A percentile compares a stretch with the other conserved stretches of the same genome.
phyloP scores from a whole-genome alignment of 53 echinoderm and acorn worm genomes.

The Patiria pectinifera region DNA sequence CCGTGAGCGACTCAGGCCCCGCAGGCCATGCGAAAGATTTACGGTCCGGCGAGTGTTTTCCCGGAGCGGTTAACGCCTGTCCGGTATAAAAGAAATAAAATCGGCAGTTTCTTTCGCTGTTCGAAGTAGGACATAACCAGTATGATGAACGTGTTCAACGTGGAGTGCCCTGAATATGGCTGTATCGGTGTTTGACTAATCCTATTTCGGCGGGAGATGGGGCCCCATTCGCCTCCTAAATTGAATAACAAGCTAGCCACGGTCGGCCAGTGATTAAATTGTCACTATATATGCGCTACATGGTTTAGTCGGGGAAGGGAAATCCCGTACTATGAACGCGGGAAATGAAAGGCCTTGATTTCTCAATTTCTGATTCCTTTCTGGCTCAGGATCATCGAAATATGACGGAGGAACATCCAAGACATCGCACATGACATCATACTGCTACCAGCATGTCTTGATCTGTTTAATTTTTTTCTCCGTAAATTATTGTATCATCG shows the following conservation, averaged over 20 bases:
- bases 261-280: conserved; percentile 73
- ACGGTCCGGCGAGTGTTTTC: conserved; percentile 34
- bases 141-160: conserved; percentile 42
- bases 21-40: conserved; percentile 49
- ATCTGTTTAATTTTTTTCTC: background rate
- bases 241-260: conserved; percentile 74
- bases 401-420: background rate
- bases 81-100: background rate
- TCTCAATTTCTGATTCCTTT: background rate
- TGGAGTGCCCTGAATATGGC: conserved; percentile 29
- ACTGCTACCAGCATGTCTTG: background rate
- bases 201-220: conserved; percentile 56
- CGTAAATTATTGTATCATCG: background rate
- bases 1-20: conserved; percentile 24
- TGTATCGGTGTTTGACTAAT: conserved; percentile 55
- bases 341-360: conserved; percentile 2
- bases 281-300: conserved; percentile 41
- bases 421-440: background rate
- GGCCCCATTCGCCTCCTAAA: conserved; percentile 64
- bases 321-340: background rate
- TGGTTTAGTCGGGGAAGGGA: conserved; percentile 12
- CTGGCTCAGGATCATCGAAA: background rate
- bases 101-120: background rate
- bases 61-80: conserved; percentile 51
- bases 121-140: background rate